A percentile compares a stretch with the other conserved stretches of the same genome.
phyloP scores from a whole-genome alignment of 2,113 vertebrate genomes.

The human (Homo sapiens) region DNA sequence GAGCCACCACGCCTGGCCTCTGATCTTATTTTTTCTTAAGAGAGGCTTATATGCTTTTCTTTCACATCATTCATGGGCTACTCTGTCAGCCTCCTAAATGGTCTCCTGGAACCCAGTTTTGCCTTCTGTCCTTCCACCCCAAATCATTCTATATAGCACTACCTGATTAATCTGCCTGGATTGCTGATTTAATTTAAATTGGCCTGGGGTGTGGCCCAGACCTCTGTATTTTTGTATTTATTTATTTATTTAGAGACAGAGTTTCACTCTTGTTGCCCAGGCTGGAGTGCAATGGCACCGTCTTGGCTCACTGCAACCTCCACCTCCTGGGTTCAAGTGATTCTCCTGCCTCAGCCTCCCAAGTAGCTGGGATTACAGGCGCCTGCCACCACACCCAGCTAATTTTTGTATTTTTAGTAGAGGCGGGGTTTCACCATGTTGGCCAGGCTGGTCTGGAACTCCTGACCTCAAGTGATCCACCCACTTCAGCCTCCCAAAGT shows the following conservation, averaged over 20 bases:
- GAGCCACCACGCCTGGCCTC: not conserved
- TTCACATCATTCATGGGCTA: not conserved
- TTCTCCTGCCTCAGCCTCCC: too few species aligned
- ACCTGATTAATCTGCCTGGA: not conserved
- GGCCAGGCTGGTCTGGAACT: too few species aligned
- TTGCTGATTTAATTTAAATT: not conserved
- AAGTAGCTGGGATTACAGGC: too few species aligned
- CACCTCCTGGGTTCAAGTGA: too few species aligned
- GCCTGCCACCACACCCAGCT: too few species aligned
- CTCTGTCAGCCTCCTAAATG: not conserved
- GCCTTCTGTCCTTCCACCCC: not conserved
- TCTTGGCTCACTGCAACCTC: too few species aligned
- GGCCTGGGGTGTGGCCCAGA: not conserved
- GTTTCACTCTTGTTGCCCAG: too few species aligned
- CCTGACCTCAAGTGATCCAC: too few species aligned
- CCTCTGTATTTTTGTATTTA: not conserved
- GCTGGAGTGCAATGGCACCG: too few species aligned
- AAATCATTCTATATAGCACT: accelerated
- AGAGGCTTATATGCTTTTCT: not conserved
- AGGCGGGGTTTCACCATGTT: too few species aligned
- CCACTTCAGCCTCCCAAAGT: too few species aligned
- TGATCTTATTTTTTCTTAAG: not conserved
- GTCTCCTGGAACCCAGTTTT: not conserved
- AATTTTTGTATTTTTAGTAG: too few species aligned
- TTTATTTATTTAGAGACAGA: not conserved